Base-by-base conservation (phyloP, 2,113 vertebrate species). In the Corythoichthys intestinalis region DNA sequence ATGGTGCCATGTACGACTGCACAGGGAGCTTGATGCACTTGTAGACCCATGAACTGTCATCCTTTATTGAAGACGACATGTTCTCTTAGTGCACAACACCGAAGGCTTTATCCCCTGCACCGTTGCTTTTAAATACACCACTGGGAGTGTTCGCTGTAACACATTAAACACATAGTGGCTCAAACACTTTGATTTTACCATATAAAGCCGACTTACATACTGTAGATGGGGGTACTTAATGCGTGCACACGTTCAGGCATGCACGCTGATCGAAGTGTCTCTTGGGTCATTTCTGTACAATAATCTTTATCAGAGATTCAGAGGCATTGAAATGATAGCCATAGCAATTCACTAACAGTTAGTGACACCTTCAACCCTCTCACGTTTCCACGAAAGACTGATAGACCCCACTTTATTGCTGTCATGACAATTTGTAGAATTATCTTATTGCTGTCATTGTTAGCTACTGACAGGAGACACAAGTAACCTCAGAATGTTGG, bases 41-140 rank as follows among this genome's bases (percentile, higher is more conserved):
- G 81, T 76, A 84, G 80, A 84, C 86, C 87, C 84, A 81, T 76
- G 83, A 88, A 89, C 81, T 78, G 84, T 84, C 87, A 83, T 82
- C 76, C 77, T 83, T 86, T 86, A 88, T 86, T 87, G 77, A 90
- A 89, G 86, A 86, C 88, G 91, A 89, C 88, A 88, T 84, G 80
- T 82, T 83, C 84, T 88, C 86, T 88, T 88, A 87, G 86, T 83
- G 69, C 81, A 85, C 81, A 84, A 79, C 72, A 76, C 81, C 83
- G 66, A 76, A 76, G 78, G 81, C 77, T 76, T 75, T 72, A 78
- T 83, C 71, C 77, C 54, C 72, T 76, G 77, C 70, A 28, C 77
- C 75, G 80, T 79, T 72, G 67, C 67, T 83, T 85, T 80, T 83
- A 83, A 88, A 84, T 75, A 82, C 84, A 84, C 86, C 65, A 77